A percentile compares a stretch with the other conserved stretches of the same genome.
Evolutionary conservation across 2,797 vertebrate species (phyloP).

Genomic region (Aldrovandia affinis): DNA sequence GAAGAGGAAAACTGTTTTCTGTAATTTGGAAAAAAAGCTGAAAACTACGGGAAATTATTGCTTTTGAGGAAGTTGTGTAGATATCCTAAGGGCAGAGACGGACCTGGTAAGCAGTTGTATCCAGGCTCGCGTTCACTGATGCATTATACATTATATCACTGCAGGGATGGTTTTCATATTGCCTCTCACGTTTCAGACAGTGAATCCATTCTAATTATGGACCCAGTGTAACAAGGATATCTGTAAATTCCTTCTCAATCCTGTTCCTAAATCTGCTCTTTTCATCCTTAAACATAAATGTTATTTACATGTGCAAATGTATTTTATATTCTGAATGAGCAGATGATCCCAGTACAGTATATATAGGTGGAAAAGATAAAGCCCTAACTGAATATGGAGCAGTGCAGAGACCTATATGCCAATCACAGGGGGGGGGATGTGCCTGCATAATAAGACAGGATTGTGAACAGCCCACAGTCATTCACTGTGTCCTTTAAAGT

Average conservation of each 20-base stretch:
- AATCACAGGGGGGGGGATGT: neutral
- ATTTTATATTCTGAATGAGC: neutral
- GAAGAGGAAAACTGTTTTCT: too few relatives aligned
- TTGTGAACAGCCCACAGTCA: neutral
- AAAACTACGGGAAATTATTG: too few relatives aligned
- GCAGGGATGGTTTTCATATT: neutral
- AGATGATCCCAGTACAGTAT: neutral
- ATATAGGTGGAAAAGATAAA: neutral
- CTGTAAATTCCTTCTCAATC: neutral
- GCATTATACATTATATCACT: neutral
- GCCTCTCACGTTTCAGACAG: neutral
- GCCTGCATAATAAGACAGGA: neutral
- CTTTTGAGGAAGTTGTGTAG: too few relatives aligned
- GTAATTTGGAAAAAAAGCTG: too few relatives aligned
- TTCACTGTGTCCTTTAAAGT: neutral
- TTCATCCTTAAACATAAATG: neutral
- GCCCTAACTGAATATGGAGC: neutral
- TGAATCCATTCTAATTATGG: neutral
- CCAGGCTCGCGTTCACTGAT: neutral
- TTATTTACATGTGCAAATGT: neutral
- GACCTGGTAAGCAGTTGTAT: neutral
- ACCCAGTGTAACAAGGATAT: neutral
- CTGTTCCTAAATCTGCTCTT: neutral
- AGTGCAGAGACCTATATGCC: neutral
- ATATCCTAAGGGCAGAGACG: too few relatives aligned